Evolutionary conservation across 1,140 invertebrate species (phyloP).

Genomic region (Saccostrea cuccullata): DNA sequence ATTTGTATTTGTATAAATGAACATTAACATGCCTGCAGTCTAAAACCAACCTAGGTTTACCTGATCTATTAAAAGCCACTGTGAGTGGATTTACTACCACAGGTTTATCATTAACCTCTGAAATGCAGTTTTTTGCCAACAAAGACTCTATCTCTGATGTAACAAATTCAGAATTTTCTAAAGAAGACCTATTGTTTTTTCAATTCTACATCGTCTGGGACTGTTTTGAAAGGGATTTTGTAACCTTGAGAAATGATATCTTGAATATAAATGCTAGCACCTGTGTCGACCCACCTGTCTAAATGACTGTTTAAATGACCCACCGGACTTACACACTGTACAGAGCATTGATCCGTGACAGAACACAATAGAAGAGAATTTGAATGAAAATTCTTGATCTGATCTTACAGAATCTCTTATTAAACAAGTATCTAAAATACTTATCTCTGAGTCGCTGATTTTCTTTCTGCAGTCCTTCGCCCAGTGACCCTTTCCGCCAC

Average conservation of each 20-base stretch:
- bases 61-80: not conserved
- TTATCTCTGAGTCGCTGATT: not conserved
- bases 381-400: too few species aligned
- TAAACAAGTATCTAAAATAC: too few species aligned
- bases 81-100: too few species aligned
- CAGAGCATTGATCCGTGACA: too few species aligned
- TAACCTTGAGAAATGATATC: not conserved
- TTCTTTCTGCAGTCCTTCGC: not conserved
- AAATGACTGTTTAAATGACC: not conserved
- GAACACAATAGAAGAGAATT: too few species aligned
- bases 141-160: too few species aligned
- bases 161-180: too few species aligned
- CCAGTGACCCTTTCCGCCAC: not conserved
- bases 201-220: not conserved
- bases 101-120: too few species aligned
- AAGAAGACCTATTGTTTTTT: conserved; percentile 7
- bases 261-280: not conserved
- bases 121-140: too few species aligned
- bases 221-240: conserved; percentile 12
- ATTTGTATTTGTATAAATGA: not conserved
- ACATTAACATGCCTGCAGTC: not conserved
- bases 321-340: not conserved
- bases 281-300: not conserved
- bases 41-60: not conserved
- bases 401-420: too few species aligned